phyloP scores from a whole-genome alignment of 2,113 vertebrate species.

The Leptocoma aspasia region DNA sequence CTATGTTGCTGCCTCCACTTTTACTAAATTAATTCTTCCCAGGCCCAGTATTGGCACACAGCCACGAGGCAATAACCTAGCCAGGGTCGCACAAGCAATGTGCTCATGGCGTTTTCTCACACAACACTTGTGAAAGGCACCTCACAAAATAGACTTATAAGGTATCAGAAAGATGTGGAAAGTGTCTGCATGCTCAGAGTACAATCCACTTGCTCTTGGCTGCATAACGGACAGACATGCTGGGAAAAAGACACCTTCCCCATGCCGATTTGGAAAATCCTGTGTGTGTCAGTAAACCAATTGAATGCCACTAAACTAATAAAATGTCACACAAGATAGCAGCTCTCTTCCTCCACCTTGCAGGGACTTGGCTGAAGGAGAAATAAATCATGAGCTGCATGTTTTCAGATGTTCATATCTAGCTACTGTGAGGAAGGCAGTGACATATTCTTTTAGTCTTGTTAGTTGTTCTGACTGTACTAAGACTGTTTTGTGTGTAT shows the following conservation, averaged over 20 bases:
- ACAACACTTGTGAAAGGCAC: not conserved
- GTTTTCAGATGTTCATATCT: not conserved
- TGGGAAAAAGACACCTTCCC: not conserved
- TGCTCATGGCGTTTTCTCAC: not conserved
- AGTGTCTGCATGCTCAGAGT: not conserved
- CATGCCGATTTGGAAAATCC: not conserved
- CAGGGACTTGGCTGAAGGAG: not conserved
- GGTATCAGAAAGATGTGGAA: not conserved
- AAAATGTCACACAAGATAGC: not conserved
- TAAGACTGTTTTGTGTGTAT: not conserved
- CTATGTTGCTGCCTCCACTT: not conserved
- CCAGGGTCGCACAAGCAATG: not conserved
- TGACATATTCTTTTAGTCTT: not conserved
- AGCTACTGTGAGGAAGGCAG: not conserved
- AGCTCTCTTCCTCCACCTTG: not conserved
- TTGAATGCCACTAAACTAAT: not conserved
- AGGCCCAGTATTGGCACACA: not conserved
- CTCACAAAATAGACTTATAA: not conserved
- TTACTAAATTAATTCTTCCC: not conserved
- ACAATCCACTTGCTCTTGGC: not conserved
- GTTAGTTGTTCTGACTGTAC: not conserved
- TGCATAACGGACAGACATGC: not conserved
- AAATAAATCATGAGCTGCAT: not conserved
- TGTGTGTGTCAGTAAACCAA: not conserved
- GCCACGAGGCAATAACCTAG: not conserved